phyloP scores from a whole-genome alignment of 2,797 vertebrate genomes.

The Onychomys leucogaster region DNA sequence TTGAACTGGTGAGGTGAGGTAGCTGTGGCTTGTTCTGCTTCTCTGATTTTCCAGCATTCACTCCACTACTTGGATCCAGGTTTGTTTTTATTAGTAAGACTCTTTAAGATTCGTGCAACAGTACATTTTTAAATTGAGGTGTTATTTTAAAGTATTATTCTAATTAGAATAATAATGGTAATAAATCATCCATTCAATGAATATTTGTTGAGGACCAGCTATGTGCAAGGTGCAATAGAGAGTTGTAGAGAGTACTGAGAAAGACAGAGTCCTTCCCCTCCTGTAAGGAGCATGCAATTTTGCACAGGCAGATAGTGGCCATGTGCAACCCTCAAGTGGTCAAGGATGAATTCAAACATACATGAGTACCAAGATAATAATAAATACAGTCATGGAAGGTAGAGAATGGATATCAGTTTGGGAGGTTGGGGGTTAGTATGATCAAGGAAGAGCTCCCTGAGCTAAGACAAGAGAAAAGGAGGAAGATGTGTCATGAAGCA shows the following conservation, averaged over 20 bases:
- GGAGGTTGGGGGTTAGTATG: accelerated
- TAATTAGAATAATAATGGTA: background rate
- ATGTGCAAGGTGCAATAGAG: background rate
- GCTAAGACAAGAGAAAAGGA: background rate
- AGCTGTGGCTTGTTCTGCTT: no score
- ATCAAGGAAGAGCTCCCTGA: background rate
- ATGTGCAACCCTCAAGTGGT: background rate
- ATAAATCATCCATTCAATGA: background rate
- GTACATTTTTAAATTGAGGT: background rate
- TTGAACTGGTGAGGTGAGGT: no score
- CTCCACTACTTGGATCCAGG: no score
- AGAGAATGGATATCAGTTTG: background rate
- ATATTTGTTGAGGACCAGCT: background rate
- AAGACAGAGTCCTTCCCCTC: background rate
- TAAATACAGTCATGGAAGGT: background rate
- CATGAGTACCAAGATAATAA: background rate
- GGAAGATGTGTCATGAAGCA: background rate
- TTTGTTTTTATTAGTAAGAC: no score
- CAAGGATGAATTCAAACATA: background rate
- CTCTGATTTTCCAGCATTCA: no score
- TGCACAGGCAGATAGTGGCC: background rate
- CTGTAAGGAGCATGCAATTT: background rate
- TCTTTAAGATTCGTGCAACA: no score
- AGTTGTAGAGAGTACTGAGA: background rate
- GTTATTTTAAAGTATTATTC: conserved; percentile 37